phyloP scores from a whole-genome alignment of 35 echinoderm and acorn worm genomes.

The Apostichopus japonicus region DNA sequence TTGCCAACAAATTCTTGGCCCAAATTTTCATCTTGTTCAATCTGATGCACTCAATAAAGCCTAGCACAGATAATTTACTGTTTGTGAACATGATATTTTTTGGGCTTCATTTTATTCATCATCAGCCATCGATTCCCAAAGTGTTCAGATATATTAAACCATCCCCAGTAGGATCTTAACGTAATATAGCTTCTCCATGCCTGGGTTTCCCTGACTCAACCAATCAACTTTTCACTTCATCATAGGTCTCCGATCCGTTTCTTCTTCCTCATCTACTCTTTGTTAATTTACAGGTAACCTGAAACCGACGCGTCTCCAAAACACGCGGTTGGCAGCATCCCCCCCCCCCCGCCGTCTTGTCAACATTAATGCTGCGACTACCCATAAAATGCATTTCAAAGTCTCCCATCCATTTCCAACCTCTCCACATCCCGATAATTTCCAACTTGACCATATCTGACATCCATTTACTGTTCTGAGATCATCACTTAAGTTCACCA shows the following conservation, averaged over 20 bases:
- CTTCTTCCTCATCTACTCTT: slow-evolving; percentile 1
- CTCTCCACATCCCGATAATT: slow-evolving; percentile 12
- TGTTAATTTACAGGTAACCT: slow-evolving; percentile 47
- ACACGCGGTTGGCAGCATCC: neutral
- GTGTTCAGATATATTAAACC: too few species aligned
- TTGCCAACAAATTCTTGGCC: too few species aligned
- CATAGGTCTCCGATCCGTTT: neutral
- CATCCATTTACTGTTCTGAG: slow-evolving; percentile 27
- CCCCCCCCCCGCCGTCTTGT: neutral
- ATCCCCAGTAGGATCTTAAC: too few species aligned
- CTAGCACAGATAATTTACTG: too few species aligned
- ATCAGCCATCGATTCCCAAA: too few species aligned
- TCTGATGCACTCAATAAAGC: too few species aligned
- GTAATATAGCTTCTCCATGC: neutral
- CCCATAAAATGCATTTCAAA: slow-evolving; percentile 46
- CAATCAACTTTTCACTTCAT: slow-evolving; percentile 18
- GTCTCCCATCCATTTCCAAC: slow-evolving; percentile 31
- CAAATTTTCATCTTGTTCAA: too few species aligned
- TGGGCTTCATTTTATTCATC: too few species aligned
- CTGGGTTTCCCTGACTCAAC: slow-evolving; percentile 9
- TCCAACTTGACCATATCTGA: slow-evolving; percentile 41
- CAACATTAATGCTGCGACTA: slow-evolving; percentile 39
- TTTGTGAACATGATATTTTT: too few species aligned
- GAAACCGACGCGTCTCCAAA: neutral
- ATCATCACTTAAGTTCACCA: slow-evolving; percentile 38